Evolutionary conservation across 2,888 invertebrate genomes (phyloP).

Genomic region (Crepidodera aurea): DNA sequence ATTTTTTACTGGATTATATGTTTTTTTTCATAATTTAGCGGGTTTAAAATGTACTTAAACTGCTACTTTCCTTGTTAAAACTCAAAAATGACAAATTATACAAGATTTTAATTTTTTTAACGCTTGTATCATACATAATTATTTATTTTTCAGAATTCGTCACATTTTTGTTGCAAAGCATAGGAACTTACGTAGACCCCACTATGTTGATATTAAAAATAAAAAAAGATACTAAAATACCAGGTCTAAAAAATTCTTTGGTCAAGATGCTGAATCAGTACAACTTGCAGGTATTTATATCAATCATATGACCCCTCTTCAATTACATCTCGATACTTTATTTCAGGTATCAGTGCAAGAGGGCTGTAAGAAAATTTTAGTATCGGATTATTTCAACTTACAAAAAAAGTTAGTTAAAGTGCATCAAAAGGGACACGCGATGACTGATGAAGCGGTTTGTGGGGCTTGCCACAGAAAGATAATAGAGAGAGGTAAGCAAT

Average conservation of each 20-base stretch:
- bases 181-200: slow-evolving; percentile 90
- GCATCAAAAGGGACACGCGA: slow-evolving; percentile 80
- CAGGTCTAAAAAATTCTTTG: slow-evolving; percentile 87
- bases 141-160: slow-evolving; percentile 67
- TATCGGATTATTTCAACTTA: slow-evolving; percentile 87
- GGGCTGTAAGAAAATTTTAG: slow-evolving; percentile 89
- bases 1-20: too few species aligned
- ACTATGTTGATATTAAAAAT: slow-evolving; percentile 83
- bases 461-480: slow-evolving; percentile 81
- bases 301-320: neutral
- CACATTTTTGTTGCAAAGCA: slow-evolving; percentile 74
- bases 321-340: neutral
- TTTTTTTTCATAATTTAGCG: too few species aligned
- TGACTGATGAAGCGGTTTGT: slow-evolving; percentile 79
- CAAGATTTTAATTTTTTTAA: too few species aligned
- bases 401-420: slow-evolving; percentile 81
- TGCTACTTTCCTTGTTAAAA: too few species aligned
- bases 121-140: too few species aligned
- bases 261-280: slow-evolving; percentile 97
- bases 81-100: too few species aligned
- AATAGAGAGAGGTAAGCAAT: slow-evolving; percentile 70
- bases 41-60: too few species aligned
- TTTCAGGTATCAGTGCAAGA: slow-evolving; percentile 83
- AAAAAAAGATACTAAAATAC: slow-evolving; percentile 83
- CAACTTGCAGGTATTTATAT: slow-evolving; percentile 75